These are phyloP conservation scores for Chymomyza costata DNA, from an alignment of 1,140 invertebrate species.

Conservation along the genomic window DNA sequence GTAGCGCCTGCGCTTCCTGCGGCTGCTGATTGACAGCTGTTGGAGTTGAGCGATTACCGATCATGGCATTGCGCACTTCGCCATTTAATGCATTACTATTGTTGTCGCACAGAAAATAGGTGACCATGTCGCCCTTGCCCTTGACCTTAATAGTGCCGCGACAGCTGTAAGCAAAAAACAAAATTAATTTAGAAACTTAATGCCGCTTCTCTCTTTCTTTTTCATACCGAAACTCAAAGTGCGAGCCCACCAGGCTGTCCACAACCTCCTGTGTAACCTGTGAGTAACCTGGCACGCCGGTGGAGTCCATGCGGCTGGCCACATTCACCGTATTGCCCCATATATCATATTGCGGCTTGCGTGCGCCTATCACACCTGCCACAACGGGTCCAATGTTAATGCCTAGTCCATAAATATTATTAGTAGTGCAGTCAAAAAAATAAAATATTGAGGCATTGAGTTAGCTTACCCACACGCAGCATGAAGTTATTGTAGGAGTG, in stretches of 20 bases:
- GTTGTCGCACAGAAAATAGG: constrained; percentile 88
- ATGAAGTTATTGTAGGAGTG: constrained; percentile 98
- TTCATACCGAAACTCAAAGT: constrained; percentile 69
- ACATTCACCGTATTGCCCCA: constrained; percentile 95
- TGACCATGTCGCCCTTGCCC: constrained; percentile 95
- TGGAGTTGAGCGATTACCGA: constrained; percentile 30
- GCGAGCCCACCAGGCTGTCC: constrained; percentile 71
- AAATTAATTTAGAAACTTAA: too few relatives aligned
- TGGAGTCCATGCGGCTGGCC: constrained; percentile 92
- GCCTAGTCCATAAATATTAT: constrained; percentile 77
- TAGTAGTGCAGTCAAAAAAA: too few relatives aligned
- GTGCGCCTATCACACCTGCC: constrained; percentile 94
- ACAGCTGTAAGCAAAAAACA: constrained; percentile 79
- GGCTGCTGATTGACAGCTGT: constrained; percentile 4
- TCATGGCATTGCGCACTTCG: constrained; percentile 69
- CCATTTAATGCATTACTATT: constrained; percentile 62
- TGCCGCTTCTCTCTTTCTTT: too few relatives aligned
- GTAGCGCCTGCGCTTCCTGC: constrained; percentile 21
- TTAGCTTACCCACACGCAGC: constrained; percentile 84
- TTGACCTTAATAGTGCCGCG: constrained; percentile 93
- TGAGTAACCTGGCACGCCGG: constrained; percentile 88
- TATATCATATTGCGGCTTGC: constrained; percentile 97
- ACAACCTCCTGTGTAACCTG: constrained; percentile 90
- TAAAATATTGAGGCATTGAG: too few relatives aligned
- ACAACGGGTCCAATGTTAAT: constrained; percentile 95